These are phyloP conservation scores for Myotis findleyi DNA, from an alignment of 2,797 vertebrate species.

Conservation along the genomic window DNA sequence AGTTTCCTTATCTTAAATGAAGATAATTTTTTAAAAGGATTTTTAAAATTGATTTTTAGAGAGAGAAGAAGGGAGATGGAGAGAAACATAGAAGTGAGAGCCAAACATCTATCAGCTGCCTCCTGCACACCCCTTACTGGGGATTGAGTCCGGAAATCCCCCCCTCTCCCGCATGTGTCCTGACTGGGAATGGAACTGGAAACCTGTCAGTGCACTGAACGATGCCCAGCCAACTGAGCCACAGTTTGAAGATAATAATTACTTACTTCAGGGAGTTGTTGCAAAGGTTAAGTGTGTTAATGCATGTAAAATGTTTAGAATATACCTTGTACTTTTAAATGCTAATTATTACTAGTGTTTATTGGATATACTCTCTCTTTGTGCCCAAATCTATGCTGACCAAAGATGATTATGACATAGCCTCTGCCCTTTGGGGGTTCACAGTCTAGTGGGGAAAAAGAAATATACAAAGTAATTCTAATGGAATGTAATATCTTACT, in stretches of 20 bases:
- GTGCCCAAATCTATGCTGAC: slow-evolving; percentile 1
- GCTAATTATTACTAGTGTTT: not conserved
- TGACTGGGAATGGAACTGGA: too few species aligned
- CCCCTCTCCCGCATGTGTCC: too few species aligned
- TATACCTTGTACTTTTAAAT: slow-evolving; percentile 28
- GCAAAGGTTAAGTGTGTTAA: slow-evolving; percentile 27
- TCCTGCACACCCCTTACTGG: too few species aligned
- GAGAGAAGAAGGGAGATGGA: too few species aligned
- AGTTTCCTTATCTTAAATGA: slow-evolving; percentile 18
- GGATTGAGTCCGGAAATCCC: too few species aligned
- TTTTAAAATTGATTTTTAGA: too few species aligned
- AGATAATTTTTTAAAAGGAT: not conserved
- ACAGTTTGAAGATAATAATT: not conserved
- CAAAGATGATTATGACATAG: not conserved
- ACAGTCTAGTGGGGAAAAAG: not conserved
- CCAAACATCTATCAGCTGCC: too few species aligned
- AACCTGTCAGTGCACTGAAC: too few species aligned
- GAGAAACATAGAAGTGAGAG: too few species aligned
- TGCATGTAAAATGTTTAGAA: not conserved
- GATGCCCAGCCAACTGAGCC: too few species aligned
- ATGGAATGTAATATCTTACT: not conserved
- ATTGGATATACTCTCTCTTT: not conserved
- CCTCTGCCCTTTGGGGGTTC: not conserved
- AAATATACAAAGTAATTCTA: slow-evolving; percentile 41
- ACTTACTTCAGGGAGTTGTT: not conserved